Percentiles rank a stretch among this genome's conserved stretches.
Evolutionary conservation across 64 coral and sea anemone species (phyloP).

Genomic region (Orbicella faveolata): DNA sequence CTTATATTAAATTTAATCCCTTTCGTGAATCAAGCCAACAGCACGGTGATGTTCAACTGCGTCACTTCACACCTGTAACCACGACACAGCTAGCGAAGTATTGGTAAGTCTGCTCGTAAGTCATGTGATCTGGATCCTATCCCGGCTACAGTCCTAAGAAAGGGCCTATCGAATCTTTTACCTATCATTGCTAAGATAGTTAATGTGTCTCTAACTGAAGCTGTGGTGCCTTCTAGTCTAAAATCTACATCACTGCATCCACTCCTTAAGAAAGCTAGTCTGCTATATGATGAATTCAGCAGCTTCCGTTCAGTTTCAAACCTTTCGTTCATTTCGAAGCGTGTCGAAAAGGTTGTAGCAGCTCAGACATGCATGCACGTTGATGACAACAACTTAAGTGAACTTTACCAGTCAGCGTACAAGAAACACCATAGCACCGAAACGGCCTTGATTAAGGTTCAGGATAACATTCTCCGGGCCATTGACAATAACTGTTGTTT

Average conservation of each 20-base stretch:
- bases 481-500: conserved; percentile 1
- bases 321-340: conserved; percentile 28
- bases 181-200: conserved; percentile 33
- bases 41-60: conserved; percentile 1
- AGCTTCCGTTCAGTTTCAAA: conserved; percentile 36
- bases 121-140: conserved; percentile 42
- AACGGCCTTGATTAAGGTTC: conserved; percentile 32
- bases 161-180: conserved; percentile 6
- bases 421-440: conserved; percentile 35
- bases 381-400: conserved; percentile 28
- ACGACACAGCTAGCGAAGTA: background rate
- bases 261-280: conserved; percentile 25
- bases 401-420: conserved; percentile 39
- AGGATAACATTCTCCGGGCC: background rate
- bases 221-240: conserved; percentile 27
- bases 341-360: conserved; percentile 36
- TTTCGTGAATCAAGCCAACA: conserved; percentile 6
- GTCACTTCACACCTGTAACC: conserved; percentile 31
- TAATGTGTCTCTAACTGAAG: conserved; percentile 20
- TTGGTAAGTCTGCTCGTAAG: conserved; percentile 26
- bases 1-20: background rate
- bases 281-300: conserved; percentile 28
- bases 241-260: conserved; percentile 42
- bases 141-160: conserved; percentile 22
- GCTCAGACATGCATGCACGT: background rate